phyloP scores from a whole-genome alignment of 2,797 vertebrate genomes.

The Typhlichthys eigenmanni region DNA sequence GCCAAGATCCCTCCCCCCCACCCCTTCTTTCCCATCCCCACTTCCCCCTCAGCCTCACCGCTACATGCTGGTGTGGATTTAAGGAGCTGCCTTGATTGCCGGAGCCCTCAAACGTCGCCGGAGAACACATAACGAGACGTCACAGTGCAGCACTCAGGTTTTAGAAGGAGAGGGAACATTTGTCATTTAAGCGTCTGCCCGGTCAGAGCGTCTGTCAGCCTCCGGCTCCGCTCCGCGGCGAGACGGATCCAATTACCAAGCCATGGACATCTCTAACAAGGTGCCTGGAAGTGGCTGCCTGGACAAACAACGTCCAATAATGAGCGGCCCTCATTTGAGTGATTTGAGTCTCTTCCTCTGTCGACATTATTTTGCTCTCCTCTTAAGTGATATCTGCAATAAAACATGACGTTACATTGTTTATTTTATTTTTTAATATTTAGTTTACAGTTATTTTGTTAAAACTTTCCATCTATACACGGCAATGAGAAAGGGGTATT shows the following conservation, averaged over 20 bases:
- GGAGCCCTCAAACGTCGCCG: conserved; percentile 73
- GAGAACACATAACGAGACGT: conserved; percentile 81
- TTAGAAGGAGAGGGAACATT: conserved; percentile 78
- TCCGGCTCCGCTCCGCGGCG: conserved; percentile 67
- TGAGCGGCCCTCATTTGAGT: conserved; percentile 82
- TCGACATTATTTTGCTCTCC: not conserved
- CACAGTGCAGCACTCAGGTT: conserved; percentile 78
- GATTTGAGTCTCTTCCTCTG: conserved; percentile 62
- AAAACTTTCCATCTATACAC: conserved; percentile 17
- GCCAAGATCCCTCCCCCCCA: conserved; percentile 6
- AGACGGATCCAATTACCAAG: conserved; percentile 84
- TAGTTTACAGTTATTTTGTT: conserved; percentile 6
- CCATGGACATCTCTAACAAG: conserved; percentile 84
- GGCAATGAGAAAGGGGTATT: conserved; percentile 37
- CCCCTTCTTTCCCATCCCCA: conserved; percentile 1
- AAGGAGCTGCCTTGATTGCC: conserved; percentile 73
- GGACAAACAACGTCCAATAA: conserved; percentile 83
- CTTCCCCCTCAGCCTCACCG: not conserved
- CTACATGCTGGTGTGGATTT: conserved; percentile 48
- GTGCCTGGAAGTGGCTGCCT: conserved; percentile 80
- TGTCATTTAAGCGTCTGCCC: conserved; percentile 81
- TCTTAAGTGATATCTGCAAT: conserved; percentile 35
- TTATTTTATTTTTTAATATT: conserved; percentile 7
- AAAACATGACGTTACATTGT: conserved; percentile 29
- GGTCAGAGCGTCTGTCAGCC: conserved; percentile 76